These are phyloP conservation scores for Fregata magnificens DNA, from an alignment of 2,113 vertebrate genomes.

Conservation along the genomic window DNA sequence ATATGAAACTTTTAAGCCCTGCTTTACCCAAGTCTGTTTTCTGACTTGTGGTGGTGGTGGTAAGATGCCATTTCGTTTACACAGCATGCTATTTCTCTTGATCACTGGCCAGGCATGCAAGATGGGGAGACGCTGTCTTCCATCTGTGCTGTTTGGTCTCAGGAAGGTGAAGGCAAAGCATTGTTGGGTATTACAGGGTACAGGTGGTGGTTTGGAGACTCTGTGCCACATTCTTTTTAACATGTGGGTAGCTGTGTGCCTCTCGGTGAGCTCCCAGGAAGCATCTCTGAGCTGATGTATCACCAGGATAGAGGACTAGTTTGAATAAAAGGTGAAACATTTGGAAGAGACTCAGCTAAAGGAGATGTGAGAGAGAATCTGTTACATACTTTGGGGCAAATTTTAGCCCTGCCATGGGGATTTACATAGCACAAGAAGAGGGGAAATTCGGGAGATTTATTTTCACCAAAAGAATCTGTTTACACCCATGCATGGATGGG, in stretches of 20 bases:
- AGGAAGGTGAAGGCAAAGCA: neutral
- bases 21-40: neutral
- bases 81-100: neutral
- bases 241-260: neutral
- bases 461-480: constrained; percentile 31
- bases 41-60: neutral
- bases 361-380: neutral
- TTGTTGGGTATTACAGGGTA: neutral
- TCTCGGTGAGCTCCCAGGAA: neutral
- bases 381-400: neutral
- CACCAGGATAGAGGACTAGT: neutral
- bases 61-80: neutral
- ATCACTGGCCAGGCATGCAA: neutral
- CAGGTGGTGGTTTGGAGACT: neutral
- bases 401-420: neutral
- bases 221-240: neutral
- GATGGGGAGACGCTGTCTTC: neutral
- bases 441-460: neutral
- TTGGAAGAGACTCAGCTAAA: neutral
- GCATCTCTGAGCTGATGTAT: neutral
- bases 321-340: neutral
- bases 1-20: neutral
- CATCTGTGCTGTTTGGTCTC: neutral
- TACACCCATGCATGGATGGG: constrained; percentile 40
- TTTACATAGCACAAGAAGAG: neutral